Evolutionary conservation across 1,140 invertebrate species (phyloP).

Genomic region (Steinernema feltiae): DNA sequence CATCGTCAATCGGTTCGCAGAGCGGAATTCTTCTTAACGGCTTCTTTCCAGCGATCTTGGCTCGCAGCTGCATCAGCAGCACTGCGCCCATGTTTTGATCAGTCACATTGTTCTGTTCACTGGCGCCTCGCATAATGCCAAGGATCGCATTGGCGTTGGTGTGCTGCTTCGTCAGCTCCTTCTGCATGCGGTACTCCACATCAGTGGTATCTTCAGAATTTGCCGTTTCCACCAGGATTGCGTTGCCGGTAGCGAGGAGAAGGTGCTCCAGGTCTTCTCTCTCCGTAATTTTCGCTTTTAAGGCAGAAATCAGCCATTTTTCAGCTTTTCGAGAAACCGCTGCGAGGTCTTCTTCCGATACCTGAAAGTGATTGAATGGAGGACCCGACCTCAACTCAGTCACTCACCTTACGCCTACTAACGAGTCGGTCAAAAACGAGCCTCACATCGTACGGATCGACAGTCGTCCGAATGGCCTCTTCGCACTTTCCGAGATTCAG

Average conservation of each 20-base stretch:
- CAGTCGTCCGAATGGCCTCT: slow-evolving; percentile 52
- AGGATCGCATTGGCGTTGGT: slow-evolving; percentile 42
- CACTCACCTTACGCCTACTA: slow-evolving; percentile 33
- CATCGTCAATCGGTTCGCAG: slow-evolving; percentile 26
- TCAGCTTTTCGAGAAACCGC: too few relatives aligned
- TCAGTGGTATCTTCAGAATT: too few relatives aligned
- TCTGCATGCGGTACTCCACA: too few relatives aligned
- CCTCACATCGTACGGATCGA: slow-evolving; percentile 43
- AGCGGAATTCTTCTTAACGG: neutral
- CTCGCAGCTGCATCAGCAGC: slow-evolving; percentile 53
- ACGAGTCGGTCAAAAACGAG: slow-evolving; percentile 42
- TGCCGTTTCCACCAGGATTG: too few relatives aligned
- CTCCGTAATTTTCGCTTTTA: too few relatives aligned
- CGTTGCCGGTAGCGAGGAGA: too few relatives aligned
- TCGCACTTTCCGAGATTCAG: slow-evolving; percentile 48
- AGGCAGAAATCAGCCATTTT: too few relatives aligned
- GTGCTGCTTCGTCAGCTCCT: slow-evolving; percentile 36
- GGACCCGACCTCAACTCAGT: slow-evolving; percentile 17
- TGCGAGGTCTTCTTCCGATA: too few relatives aligned
- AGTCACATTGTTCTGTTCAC: slow-evolving; percentile 42
- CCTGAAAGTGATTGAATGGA: too few relatives aligned
- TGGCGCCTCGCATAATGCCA: slow-evolving; percentile 44
- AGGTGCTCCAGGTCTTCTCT: too few relatives aligned
- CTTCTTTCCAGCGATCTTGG: slow-evolving; percentile 49
- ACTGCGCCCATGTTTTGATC: slow-evolving; percentile 48